These are phyloP conservation scores for Onychostoma macrolepis DNA, from an alignment of 2,113 vertebrate species.

Conservation along the genomic window DNA sequence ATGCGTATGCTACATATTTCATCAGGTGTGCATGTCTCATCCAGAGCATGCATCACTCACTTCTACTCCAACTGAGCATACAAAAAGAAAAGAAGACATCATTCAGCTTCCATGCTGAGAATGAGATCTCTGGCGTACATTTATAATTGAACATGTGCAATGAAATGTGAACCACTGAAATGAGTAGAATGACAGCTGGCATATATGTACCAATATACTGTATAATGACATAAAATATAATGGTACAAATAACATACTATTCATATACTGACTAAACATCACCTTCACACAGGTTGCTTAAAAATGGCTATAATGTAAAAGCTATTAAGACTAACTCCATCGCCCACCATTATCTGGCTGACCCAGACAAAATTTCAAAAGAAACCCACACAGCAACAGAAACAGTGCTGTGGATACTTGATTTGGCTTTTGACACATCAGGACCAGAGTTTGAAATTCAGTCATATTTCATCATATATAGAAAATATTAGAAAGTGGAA, in stretches of 20 bases:
- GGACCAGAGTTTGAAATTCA: not conserved
- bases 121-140: not conserved
- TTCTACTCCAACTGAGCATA: not conserved
- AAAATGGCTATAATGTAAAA: not conserved
- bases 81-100: not conserved
- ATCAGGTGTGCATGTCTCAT: not conserved
- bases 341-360: not conserved
- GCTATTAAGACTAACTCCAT: not conserved
- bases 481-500: not conserved
- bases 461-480: too few species aligned
- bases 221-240: not conserved
- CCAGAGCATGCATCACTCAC: not conserved
- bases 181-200: not conserved
- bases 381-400: not conserved
- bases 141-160: conserved; percentile 23
- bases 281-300: not conserved
- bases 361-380: not conserved
- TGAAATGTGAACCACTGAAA: not conserved
- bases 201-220: not conserved
- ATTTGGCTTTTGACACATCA: not conserved
- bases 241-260: not conserved
- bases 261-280: not conserved
- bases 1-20: not conserved
- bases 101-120: conserved; percentile 2
- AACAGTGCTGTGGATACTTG: not conserved